Conservation (phyloP, 2,888 invertebrate genomes). For the Desoria tigrina region DNA sequence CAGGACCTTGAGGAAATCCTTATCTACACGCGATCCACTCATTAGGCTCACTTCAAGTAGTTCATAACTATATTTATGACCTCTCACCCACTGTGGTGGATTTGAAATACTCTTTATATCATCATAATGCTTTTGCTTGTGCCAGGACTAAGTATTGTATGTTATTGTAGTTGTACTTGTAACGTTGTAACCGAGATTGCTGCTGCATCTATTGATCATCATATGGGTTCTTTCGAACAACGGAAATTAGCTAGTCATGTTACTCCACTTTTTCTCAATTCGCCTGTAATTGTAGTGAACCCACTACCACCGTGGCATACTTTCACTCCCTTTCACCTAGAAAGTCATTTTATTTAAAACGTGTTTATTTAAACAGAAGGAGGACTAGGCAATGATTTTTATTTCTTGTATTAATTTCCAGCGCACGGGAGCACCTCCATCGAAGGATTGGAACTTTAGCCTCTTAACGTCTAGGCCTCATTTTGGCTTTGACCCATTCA, state of each 20-base stretch:
- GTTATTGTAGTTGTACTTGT: conserved; percentile 16
- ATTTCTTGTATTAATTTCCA: too few relatives aligned
- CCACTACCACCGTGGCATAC: too few relatives aligned
- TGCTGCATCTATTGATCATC: conserved; percentile 26
- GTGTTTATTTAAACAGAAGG: too few relatives aligned
- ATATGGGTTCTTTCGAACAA: neutral
- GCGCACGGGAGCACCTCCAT: too few relatives aligned
- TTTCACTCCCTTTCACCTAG: too few relatives aligned
- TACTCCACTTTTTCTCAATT: conserved; percentile 31
- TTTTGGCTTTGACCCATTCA: too few relatives aligned
- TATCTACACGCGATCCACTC: conserved; percentile 54
- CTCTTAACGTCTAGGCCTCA: too few relatives aligned
- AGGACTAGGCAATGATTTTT: too few relatives aligned
- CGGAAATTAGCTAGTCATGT: conserved; percentile 30
- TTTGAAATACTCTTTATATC: conserved; percentile 4
- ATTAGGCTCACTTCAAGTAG: conserved; percentile 50
- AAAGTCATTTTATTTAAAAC: too few relatives aligned
- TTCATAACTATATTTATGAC: conserved; percentile 21
- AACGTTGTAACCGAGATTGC: neutral
- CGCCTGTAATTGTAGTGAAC: too few relatives aligned
- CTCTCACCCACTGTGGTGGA: conserved; percentile 23
- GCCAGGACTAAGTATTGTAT: conserved; percentile 16
- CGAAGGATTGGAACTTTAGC: too few relatives aligned
- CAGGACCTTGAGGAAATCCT: conserved; percentile 53
- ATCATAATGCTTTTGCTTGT: conserved; percentile 9